phyloP scores from a whole-genome alignment of 2,113 vertebrate genomes.

The Zosterops japonicus region DNA sequence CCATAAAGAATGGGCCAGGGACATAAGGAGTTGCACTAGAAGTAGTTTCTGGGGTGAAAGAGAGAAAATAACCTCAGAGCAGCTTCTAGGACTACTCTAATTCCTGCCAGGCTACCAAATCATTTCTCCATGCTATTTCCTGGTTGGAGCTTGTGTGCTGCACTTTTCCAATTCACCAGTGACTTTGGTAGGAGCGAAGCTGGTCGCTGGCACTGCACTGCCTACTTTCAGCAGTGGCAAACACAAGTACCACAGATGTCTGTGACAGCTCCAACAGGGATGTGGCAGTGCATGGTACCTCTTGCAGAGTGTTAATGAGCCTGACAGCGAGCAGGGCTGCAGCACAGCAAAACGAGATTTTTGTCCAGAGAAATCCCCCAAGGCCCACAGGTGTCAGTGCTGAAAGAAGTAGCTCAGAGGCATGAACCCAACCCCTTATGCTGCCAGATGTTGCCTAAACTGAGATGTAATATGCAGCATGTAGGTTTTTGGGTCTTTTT shows the following conservation, averaged over 20 bases:
- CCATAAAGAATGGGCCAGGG: neutral
- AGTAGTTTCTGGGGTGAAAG: neutral
- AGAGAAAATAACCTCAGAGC: neutral
- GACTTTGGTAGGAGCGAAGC: neutral
- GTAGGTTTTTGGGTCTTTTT: neutral
- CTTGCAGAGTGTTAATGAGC: constrained; percentile 5
- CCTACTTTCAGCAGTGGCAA: neutral
- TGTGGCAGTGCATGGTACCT: neutral
- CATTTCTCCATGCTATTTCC: neutral
- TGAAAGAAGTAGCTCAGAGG: neutral
- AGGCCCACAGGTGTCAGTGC: neutral
- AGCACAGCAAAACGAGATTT: neutral
- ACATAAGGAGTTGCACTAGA: neutral
- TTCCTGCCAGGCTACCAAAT: neutral
- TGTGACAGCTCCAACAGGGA: neutral
- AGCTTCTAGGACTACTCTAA: neutral
- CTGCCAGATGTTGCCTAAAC: neutral
- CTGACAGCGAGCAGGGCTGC: neutral
- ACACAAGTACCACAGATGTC: neutral
- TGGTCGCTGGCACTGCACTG: neutral
- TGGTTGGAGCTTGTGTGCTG: neutral
- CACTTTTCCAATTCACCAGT: neutral
- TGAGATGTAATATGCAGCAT: neutral
- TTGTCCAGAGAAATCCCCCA: neutral
- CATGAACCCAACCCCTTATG: neutral